Base-by-base conservation (phyloP, 2,113 vertebrate genomes). In the Cariama cristata region DNA sequence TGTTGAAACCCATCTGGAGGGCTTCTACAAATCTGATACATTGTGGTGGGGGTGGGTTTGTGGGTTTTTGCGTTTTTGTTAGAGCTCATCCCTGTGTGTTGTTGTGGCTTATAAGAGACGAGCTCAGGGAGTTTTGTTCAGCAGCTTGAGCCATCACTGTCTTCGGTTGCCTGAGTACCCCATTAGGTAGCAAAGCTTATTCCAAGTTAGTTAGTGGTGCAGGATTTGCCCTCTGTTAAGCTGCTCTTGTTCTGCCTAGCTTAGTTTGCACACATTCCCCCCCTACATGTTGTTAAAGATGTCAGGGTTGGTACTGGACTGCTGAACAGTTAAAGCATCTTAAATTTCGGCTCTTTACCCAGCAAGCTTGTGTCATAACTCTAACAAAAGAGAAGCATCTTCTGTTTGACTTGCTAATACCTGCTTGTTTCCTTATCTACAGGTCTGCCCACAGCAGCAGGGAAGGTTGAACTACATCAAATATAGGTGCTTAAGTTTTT, bases 141-240 rank as follows among this genome's bases (percentile, higher is more conserved):
- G 30, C 67, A 33, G 28, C 30, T 44, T 49, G 22, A 66, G 40
- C 27, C 42, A 8, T 38, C 2, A 0, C 59, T 44, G 27, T 14
- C 45, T 44, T 19, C 0, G 0, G 6, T 42, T 49, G 28, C 56
- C 33, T 0, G 2, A 56, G 50, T 18, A 42, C 24, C 52, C n/a
- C 2, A 0, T 30, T n/a, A 49, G 23, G 53, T 23, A 68, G 47
- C 60, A 62, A 44, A 62, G 53, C 40, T 40, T n/a, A 11, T 56
- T 67, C 66, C 42, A n/a, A 30, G 63, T 35, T 53, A 30, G 63
- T 35, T 53, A 23, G 23, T 40, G 35, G 19, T 33, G n/a, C 5
- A 5, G 26, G 33, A 21, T 52, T 52, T 88, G 55, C 44, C 27
- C 24, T 18, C 17, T 8, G 0, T 33, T 21, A 18, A 56, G 47